Base-by-base conservation (phyloP, 1,140 invertebrate species). In the Lepidotrigona ventralis region DNA sequence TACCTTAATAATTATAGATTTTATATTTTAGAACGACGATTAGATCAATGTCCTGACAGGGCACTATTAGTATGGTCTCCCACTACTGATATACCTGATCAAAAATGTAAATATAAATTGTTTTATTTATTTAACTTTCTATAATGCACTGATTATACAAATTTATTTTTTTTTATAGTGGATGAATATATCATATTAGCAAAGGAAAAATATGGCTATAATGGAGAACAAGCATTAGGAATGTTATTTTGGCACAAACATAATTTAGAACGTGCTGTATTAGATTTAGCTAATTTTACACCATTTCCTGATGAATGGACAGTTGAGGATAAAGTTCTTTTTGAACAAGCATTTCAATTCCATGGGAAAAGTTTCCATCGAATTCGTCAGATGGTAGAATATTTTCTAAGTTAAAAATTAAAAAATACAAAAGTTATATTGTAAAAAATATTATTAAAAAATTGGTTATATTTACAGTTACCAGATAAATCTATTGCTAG, bases 201-300 rank as follows among this genome's bases (percentile, higher is more conserved):
- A n/a, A 99, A 99, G 95, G 98, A 99, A 92, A 99, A 99, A 93
- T 99, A 98, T 96, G 98, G 98, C 70, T 99, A 99, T 90, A 99
- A 99, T 94, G 98, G 97, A 60, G 99, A 99, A 95, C 98, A 99
- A 94, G 98, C 99, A 46, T 94, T 99, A 54, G 99, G 98, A 21
- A 99, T 99, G 98, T 94, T 99, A 21, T 99, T 99, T 93, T 99
- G 98, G 98, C 98, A 99, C 91, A 99, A 99, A 94, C 98, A 99
- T 94, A 98, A 99, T 94, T 95, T 99, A 63, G 98, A 98, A 86
- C 96, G 97, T 89, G 98, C 99, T 9, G 96, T 98, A 5, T 95
- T 97, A 90, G 98, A 99, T 93, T 95, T 99, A 83, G 97, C 98
- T 21, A 99, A 99, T 94, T 99, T 99, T 91, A 99, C 98, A 79